Evolutionary conservation across 1,140 invertebrate genomes (phyloP), one percentile per base, ranked within the genome.

Genomic region (Sesamia nonagrioides): DNA sequence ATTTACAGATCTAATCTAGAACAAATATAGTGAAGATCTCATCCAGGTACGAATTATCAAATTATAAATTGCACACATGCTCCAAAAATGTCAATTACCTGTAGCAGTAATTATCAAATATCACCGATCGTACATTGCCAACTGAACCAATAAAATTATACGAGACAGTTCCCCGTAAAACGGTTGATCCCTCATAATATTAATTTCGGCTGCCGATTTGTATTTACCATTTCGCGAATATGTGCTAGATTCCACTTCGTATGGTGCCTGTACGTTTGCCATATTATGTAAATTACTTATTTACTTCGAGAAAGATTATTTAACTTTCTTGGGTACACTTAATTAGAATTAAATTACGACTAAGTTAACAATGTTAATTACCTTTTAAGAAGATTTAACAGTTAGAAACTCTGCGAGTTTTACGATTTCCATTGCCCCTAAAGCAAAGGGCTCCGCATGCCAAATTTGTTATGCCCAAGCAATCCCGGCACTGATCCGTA

Each of bases 111-210:
- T 69, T 71, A 71, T 13, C 15, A 7, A 50, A 33, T 50, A 71
- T 71, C 37, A 17, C 35, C 48, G 21, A 18, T 52, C 48, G 33
- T n/a, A 63, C 42, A 27, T 52, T 54, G 68, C 68, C 48, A 48
- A 68, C 40, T 60, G 58, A 68, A 7, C 37, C 42, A 13, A 71
- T 71, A 71, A 71, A 71, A 71, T 69, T 71, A 71, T 37, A 71
- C 33, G 68, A 50, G 45, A 52, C 68, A 37, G 45, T 54, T 7
- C 68, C n/a, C 63, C 33, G 21, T 68, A 50, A 27, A 27, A 11
- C 6, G 18, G 40, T 9, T 27, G 48, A 52, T 35, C 27, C 68
- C 68, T 45, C 40, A 37, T 71, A 27, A 27, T 27, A 54, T 71
- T 71, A 71, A 71, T 54, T 71, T 52, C 18, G 45, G n/a, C 27